Percentiles rank a stretch among this genome's conserved stretches.
phyloP scores from a whole-genome alignment of 2,113 vertebrate genomes.

The Oryzias curvinotus region DNA sequence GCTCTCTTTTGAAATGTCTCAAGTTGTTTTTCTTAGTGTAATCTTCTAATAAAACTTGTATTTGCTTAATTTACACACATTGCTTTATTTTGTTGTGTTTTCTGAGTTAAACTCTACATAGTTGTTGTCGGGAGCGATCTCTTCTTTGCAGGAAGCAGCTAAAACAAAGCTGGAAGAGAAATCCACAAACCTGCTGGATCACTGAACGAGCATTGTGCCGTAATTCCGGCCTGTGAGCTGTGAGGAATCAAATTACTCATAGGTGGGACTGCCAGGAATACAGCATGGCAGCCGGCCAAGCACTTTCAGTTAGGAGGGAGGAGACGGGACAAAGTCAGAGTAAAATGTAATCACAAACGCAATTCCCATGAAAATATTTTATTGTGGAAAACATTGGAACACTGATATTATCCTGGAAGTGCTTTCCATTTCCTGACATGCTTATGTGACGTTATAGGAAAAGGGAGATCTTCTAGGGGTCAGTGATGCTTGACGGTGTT shows the following conservation, averaged over 20 bases:
- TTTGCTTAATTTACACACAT: constrained; percentile 64
- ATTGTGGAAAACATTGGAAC: constrained; percentile 17
- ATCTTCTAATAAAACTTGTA: constrained; percentile 71
- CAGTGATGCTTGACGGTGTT: no score
- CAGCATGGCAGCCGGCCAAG: constrained; percentile 56
- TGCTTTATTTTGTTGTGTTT: background rate
- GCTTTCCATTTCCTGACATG: background rate
- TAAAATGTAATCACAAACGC: constrained; percentile 6
- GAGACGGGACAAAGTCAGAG: background rate
- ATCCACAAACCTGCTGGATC: constrained; percentile 26
- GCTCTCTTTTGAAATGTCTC: constrained; percentile 68
- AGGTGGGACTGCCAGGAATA: constrained; percentile 63
- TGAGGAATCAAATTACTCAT: constrained; percentile 57
- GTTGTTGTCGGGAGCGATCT: background rate
- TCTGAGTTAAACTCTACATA: background rate
- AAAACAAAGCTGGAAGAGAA: constrained; percentile 25
- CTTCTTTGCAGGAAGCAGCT: constrained; percentile 13
- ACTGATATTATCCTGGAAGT: background rate
- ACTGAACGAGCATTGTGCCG: constrained; percentile 6
- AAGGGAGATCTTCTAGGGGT: no score
- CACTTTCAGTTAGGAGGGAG: constrained; percentile 42
- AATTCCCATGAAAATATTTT: constrained; percentile 17
- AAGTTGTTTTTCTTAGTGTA: constrained; percentile 64
- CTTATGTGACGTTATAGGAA: background rate
- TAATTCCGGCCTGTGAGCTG: constrained; percentile 16